phyloP scores from a whole-genome alignment of 53 echinoderm and acorn worm genomes.

The Holothuria leucospilota region DNA sequence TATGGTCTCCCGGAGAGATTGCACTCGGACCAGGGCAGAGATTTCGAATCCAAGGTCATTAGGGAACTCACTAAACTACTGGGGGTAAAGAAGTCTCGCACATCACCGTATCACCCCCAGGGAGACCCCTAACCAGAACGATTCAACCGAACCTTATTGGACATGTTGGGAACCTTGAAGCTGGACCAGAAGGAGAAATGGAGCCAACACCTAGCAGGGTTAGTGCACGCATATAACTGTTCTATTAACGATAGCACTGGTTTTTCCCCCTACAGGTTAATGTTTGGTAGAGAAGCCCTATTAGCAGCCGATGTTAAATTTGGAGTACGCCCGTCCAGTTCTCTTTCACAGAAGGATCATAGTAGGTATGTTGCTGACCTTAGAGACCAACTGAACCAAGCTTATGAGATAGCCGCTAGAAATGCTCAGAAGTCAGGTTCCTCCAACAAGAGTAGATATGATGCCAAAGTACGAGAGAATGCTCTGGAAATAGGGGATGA shows the following conservation, averaged over 20 bases:
- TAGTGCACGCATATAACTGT: conserved; percentile 34
- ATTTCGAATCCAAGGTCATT: conserved; percentile 58
- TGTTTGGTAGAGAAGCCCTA: conserved; percentile 71
- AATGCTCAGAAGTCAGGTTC: conserved; percentile 33
- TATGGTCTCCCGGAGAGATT: conserved; percentile 67
- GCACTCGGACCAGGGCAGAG: conserved; percentile 71
- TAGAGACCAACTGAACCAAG: conserved; percentile 13
- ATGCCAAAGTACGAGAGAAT: conserved; percentile 46
- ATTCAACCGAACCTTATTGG: conserved; percentile 49
- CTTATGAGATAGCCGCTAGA: conserved; percentile 48
- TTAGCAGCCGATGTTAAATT: conserved; percentile 46
- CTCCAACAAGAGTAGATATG: conserved; percentile 57
- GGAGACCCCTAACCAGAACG: conserved; percentile 70
- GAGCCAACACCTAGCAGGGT: background rate
- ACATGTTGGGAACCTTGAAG: conserved; percentile 23
- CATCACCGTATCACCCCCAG: conserved; percentile 66
- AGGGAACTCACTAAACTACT: conserved; percentile 54
- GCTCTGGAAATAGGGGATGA: conserved; percentile 34
- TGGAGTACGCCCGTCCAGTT: background rate
- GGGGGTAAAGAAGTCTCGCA: conserved; percentile 60
- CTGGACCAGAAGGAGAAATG: conserved; percentile 7
- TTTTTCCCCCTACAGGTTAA: conserved; percentile 60
- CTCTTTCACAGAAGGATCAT: background rate
- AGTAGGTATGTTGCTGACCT: conserved; percentile 50
- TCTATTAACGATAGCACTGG: conserved; percentile 60